phyloP scores from a whole-genome alignment of 2,888 invertebrate genomes.

The Micoletzkya japonica region DNA sequence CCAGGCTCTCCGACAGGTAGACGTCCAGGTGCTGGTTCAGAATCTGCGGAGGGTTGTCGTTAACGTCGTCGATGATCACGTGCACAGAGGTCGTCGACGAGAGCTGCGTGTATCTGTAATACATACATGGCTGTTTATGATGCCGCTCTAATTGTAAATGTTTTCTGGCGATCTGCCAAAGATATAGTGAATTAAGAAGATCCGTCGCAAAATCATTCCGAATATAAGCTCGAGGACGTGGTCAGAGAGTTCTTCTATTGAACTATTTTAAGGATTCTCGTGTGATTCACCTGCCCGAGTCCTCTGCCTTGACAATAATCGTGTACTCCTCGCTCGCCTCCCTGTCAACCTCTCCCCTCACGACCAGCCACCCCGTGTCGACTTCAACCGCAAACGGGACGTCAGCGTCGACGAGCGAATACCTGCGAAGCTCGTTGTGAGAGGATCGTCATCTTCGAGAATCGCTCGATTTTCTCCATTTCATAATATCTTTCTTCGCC shows the following conservation, averaged over 20 bases:
- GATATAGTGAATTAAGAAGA: background rate
- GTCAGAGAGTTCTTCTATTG: too few relatives aligned
- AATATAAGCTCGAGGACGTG: too few relatives aligned
- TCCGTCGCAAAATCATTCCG: too few relatives aligned
- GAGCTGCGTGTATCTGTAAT: constrained; percentile 73
- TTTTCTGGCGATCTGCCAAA: too few relatives aligned
- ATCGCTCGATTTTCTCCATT: too few relatives aligned
- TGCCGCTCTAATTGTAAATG: too few relatives aligned
- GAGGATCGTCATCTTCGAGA: background rate
- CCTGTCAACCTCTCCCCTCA: constrained; percentile 82
- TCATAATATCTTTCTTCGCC: too few relatives aligned
- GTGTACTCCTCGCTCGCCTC: constrained; percentile 86
- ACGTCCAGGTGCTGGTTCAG: constrained; percentile 40
- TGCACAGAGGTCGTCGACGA: constrained; percentile 88
- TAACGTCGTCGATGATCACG: constrained; percentile 87
- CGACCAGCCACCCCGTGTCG: constrained; percentile 83
- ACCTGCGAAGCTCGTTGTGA: background rate
- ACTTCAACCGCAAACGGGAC: constrained; percentile 83
- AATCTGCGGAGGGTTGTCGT: constrained; percentile 83
- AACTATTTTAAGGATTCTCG: too few relatives aligned
- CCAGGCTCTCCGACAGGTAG: constrained; percentile 33
- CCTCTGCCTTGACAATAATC: constrained; percentile 85
- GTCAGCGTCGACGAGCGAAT: background rate
- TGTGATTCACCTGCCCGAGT: constrained; percentile 74
- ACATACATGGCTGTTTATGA: too few relatives aligned